These are phyloP conservation scores for Paratrypauchen microcephalus DNA, from an alignment of 2,797 vertebrate genomes.

Conservation along the genomic window DNA sequence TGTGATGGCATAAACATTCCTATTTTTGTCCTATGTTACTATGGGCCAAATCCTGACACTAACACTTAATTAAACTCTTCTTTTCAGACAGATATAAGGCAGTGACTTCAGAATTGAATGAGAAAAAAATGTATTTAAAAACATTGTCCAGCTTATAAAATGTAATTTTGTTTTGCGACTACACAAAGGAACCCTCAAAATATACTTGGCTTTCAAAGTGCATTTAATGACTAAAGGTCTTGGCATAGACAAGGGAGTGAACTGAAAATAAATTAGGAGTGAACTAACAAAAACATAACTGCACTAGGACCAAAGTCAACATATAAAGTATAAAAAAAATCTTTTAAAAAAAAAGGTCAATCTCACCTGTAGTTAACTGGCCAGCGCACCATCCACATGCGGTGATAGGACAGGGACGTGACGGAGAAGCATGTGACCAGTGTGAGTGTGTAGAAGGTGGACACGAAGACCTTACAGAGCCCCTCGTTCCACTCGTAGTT, in stretches of 20 bases:
- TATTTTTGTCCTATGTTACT: neutral
- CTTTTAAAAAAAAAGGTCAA: neutral
- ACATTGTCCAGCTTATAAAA: too few species aligned
- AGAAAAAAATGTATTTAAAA: too few species aligned
- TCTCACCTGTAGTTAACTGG: slow-evolving; percentile 91
- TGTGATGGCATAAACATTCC: neutral
- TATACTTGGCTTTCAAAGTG: neutral
- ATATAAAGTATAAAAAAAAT: neutral
- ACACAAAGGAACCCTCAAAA: too few species aligned
- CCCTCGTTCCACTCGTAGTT: slow-evolving; percentile 93
- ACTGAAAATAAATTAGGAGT: neutral
- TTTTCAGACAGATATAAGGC: too few species aligned
- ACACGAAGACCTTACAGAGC: slow-evolving; percentile 93
- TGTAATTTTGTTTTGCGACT: too few species aligned
- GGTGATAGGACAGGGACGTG: slow-evolving; percentile 93
- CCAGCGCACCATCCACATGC: slow-evolving; percentile 98
- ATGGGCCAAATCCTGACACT: neutral
- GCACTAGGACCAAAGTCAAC: neutral
- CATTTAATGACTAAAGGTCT: neutral
- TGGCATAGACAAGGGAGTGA: neutral
- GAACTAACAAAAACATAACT: neutral
- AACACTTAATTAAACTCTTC: neutral
- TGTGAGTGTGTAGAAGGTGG: slow-evolving; percentile 93
- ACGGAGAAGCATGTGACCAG: slow-evolving; percentile 94
- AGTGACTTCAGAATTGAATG: too few species aligned